phyloP scores from a whole-genome alignment of 2,113 vertebrate genomes.

The Redunca redunca region DNA sequence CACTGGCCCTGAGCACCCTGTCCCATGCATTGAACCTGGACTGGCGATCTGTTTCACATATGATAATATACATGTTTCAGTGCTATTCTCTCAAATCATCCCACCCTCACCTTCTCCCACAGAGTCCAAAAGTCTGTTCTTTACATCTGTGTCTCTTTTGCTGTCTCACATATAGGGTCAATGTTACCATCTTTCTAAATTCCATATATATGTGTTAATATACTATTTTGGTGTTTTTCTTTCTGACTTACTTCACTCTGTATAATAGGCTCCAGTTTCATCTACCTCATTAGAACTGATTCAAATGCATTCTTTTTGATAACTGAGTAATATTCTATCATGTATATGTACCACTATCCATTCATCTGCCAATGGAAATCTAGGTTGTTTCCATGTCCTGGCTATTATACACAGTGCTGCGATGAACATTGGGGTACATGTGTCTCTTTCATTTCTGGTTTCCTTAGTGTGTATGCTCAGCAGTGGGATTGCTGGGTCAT shows the following conservation, averaged over 20 bases:
- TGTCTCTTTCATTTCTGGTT: neutral
- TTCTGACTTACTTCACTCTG: neutral
- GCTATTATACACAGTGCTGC: neutral
- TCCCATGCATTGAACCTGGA: neutral
- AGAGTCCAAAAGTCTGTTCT: neutral
- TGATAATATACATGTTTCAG: neutral
- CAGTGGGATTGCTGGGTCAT: neutral
- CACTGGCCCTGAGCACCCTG: neutral
- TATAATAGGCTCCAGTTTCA: neutral
- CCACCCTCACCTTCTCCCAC: neutral
- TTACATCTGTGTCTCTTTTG: neutral
- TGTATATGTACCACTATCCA: neutral
- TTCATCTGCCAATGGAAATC: rapidly evolving
- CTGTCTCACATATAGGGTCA: neutral
- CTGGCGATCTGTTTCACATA: rapidly evolving
- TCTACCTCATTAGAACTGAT: neutral
- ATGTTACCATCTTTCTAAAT: neutral
- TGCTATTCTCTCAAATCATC: neutral
- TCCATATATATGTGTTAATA: neutral
- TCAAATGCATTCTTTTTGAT: neutral
- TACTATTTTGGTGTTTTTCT: neutral
- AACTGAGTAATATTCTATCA: neutral
- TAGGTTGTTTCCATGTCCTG: neutral
- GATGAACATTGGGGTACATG: rapidly evolving
- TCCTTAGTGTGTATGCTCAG: neutral